Conservation (phyloP, 1,140 invertebrate genomes). For the Eriosoma lanigerum region DNA sequence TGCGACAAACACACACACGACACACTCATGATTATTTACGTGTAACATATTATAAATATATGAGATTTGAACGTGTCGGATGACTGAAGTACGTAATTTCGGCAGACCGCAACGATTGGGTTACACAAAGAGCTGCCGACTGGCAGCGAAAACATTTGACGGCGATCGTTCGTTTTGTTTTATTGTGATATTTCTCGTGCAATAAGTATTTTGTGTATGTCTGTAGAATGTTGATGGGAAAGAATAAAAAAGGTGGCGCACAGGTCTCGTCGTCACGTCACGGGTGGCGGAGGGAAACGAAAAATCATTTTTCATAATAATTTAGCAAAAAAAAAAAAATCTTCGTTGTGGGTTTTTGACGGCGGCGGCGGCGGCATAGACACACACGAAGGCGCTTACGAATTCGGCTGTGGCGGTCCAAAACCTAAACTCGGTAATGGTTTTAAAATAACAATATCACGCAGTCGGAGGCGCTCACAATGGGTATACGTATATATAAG, state of each 20-base stretch:
- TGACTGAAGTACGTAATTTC: slow-evolving; percentile 39
- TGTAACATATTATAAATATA: not conserved
- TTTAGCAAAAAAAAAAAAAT: slow-evolving; percentile 11
- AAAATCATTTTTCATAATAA: slow-evolving; percentile 44
- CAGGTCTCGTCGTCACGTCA: not conserved
- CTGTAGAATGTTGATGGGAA: not conserved
- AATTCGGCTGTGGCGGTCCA: not conserved
- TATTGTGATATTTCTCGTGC: not conserved
- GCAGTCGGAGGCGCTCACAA: not conserved
- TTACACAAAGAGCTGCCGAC: slow-evolving; percentile 42
- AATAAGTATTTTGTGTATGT: not conserved
- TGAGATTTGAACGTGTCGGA: slow-evolving; percentile 19
- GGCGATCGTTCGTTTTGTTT: slow-evolving; percentile 15
- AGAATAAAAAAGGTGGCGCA: slow-evolving; percentile 22
- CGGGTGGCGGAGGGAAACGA: slow-evolving; percentile 7
- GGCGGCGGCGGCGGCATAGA: not conserved
- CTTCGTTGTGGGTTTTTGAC: slow-evolving; percentile 32
- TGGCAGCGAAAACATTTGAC: slow-evolving; percentile 6
- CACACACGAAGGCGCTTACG: slow-evolving; percentile 25
- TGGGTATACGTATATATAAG: not conserved
- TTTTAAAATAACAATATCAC: slow-evolving; percentile 18
- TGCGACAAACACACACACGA: not conserved
- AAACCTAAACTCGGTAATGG: slow-evolving; percentile 17
- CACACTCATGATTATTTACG: not conserved
- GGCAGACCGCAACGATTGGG: slow-evolving; percentile 49